phyloP scores from a whole-genome alignment of 2,888 invertebrate species.

The Epirrita christyi region DNA sequence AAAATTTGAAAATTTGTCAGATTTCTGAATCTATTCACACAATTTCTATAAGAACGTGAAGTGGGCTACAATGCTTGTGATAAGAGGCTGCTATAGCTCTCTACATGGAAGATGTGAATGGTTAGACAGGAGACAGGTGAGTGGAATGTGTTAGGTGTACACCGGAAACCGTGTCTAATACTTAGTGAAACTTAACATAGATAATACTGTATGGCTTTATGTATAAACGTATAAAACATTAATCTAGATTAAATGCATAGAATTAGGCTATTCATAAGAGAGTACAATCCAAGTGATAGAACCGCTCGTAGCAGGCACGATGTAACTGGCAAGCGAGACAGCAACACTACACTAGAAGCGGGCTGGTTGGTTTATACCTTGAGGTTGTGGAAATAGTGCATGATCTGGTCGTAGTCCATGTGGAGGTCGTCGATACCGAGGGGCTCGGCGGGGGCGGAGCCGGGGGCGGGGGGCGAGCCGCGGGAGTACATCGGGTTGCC shows the following conservation, averaged over 20 bases:
- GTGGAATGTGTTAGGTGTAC: constrained; percentile 59
- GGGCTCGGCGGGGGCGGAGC: constrained; percentile 70
- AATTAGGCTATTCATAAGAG: constrained; percentile 82
- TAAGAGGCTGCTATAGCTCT: constrained; percentile 61
- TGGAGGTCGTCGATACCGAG: constrained; percentile 93
- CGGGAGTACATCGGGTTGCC: constrained; percentile 95
- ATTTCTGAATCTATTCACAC: constrained; percentile 58
- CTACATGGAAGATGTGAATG: constrained; percentile 65
- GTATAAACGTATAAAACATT: constrained; percentile 75
- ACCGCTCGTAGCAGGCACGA: constrained; percentile 54
- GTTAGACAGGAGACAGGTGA: constrained; percentile 51
- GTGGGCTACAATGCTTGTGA: constrained; percentile 68
- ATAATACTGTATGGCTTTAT: constrained; percentile 75
- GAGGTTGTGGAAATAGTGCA: constrained; percentile 99
- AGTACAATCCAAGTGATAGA: constrained; percentile 63
- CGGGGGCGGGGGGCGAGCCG: constrained; percentile 67
- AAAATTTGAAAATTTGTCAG: constrained; percentile 77
- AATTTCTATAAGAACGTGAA: constrained; percentile 54
- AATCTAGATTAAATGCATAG: constrained; percentile 80
- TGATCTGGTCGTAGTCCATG: constrained; percentile 99
- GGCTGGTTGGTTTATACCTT: constrained; percentile 89
- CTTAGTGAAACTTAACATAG: constrained; percentile 60
- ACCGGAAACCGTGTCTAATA: constrained; percentile 51
- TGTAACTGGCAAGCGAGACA: constrained; percentile 67
- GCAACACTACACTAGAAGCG: constrained; percentile 79